Base-by-base conservation (phyloP, 2,797 vertebrate genomes). In the Sebastes jordani region DNA sequence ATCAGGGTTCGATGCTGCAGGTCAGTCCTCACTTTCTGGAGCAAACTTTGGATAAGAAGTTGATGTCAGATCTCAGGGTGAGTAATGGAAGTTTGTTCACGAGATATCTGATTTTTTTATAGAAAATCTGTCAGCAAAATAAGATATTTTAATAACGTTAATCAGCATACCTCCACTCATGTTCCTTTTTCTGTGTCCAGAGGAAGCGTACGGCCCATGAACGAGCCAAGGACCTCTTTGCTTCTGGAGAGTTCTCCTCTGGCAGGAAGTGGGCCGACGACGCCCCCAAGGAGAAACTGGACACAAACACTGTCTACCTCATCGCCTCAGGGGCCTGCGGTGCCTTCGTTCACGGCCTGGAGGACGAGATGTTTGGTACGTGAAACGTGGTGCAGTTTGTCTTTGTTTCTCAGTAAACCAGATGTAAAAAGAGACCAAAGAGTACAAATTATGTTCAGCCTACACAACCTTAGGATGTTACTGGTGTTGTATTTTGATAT, bases 21-120 rank as follows among this genome's bases (percentile, higher is more conserved):
- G 98, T 99, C 75, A 99, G 99, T 83, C 97, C 96, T 79, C 97
- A 99, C 86, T 99, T 99, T 84, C 94, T 99, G 93, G 99, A 99
- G 87, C 99, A 99, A 92, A 99, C 99, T 0, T 89, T 99, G 80
- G 98, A 99, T 86, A 99, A 99, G 96, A 99, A 99, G 91, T 95
- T 99, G 74, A 99, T 99, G 99, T 99, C 99, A 1, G 97, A 99
- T 88, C 96, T 99, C 74, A 95, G 97, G 95, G 99, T 99, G 96
- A 78, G 92, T 91, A 13, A n/a, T 1, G 23, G 1, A 2, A 16
- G 14, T 3, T 63, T 30, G 5, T 6, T 61, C 29, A 29, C 1
- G 11, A 34, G 11, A 61, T 3, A 6, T 18, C n/a, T 7, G 8
- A 1, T 16, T n/a, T 25, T 23, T 22, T 29, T 5, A n/a, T 4